Base-by-base conservation (phyloP, 2,888 invertebrate species). In the Apamea monoglypha region DNA sequence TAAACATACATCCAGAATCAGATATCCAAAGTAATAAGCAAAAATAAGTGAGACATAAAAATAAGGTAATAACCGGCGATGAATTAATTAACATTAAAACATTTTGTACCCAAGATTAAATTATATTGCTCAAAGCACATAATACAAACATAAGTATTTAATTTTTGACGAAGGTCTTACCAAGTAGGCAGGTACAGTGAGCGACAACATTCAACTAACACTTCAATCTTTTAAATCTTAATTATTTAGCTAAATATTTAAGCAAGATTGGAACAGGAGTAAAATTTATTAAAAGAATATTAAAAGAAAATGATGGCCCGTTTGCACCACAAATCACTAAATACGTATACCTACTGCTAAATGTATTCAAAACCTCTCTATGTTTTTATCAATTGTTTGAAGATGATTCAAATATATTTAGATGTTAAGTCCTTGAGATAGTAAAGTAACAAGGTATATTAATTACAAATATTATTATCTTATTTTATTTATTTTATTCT, bases 121-220 rank as follows among this genome's bases (percentile, higher is more conserved):
- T 63, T 25, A 53, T n/a, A 79, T 53, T 53, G 25, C 40, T 18
- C 36, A 50, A 61, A 25, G 40, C 32, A 32, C 7, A 50, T 40
- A 40, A 44, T 40, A 44, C 10, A 66, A 21, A 44, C n/a, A 32
- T n/a, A 21, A 12, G 14, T 36, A 47, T 14, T 71, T n/a, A 64
- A 56, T 12, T 44, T 76, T 44, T 7, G 12, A 56, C 32, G 75
- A 56, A 32, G 75, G 40, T 75, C 29, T 40, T 78, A 61, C 16
- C 21, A 29, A 47, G 29, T 61, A 32, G 16, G 50, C 14, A 69
- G 21, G 14, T 14, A 21, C 29, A 29, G 69, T 29, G 14, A 29
- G 8, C 2, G 5, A 50, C 69, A 47, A 47, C 29, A 67, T 10
- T n/a, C n/a, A 18, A 40, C n/a, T 5, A 18, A 40, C 10, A 16